Conservation (phyloP, 2,113 vertebrate species). For the Noturus placidus region DNA sequence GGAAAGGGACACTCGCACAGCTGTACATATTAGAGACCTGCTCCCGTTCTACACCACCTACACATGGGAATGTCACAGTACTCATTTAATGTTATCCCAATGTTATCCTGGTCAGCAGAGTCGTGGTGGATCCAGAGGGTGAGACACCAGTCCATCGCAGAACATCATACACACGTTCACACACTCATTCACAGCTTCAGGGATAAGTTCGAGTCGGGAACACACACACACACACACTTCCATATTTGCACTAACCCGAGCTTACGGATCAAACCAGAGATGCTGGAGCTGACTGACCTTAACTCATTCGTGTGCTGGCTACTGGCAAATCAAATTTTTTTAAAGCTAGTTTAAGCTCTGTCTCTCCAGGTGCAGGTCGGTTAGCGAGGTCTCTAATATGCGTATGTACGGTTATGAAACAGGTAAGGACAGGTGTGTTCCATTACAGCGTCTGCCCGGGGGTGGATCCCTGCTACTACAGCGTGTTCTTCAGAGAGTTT, state of each 20-base stretch:
- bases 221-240: neutral
- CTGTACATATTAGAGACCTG: neutral
- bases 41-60: neutral
- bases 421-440: neutral
- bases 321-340: neutral
- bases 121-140: neutral
- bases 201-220: neutral
- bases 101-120: neutral
- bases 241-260: neutral
- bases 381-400: neutral
- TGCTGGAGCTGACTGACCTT: no score
- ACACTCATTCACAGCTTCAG: neutral
- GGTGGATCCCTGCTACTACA: slow-evolving; percentile 48
- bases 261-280: neutral
- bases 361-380: neutral
- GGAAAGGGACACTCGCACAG: slow-evolving; percentile 11
- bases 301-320: no score
- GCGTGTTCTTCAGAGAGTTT: slow-evolving; percentile 85
- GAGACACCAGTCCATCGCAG: neutral
- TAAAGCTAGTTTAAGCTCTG: neutral
- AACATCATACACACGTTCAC: neutral
- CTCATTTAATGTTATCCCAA: neutral
- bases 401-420: neutral
- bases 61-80: neutral
- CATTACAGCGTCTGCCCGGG: slow-evolving; percentile 43